These are phyloP conservation scores for Strigamia maritima DNA, from an alignment of 2,888 invertebrate genomes.

Conservation along the genomic window DNA sequence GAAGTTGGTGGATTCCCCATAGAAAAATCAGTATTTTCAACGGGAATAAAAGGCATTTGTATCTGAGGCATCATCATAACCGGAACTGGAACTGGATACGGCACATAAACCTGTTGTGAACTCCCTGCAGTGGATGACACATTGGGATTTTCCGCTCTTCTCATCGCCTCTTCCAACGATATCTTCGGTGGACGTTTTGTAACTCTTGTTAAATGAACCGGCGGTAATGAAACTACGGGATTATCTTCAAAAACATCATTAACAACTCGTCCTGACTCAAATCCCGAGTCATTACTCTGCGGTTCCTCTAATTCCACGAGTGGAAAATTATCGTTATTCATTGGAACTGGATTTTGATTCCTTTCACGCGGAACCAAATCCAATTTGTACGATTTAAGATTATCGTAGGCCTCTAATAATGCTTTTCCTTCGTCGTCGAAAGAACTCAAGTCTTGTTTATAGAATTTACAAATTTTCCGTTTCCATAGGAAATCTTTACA, in stretches of 20 bases:
- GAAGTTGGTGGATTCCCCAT: too few species aligned
- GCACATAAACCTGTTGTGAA: background rate
- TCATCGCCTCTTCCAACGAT: too few species aligned
- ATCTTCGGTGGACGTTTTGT: too few species aligned
- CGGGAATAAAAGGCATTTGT: background rate
- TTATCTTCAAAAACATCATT: too few species aligned
- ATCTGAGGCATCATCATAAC: background rate
- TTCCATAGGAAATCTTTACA: background rate
- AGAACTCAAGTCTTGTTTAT: background rate
- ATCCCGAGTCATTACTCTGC: background rate
- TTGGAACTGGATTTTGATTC: background rate
- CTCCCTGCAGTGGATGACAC: too few species aligned
- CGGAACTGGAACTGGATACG: background rate
- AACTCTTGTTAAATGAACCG: background rate
- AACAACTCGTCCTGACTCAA: background rate
- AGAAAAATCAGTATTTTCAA: background rate
- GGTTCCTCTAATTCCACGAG: background rate
- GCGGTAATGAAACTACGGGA: background rate
- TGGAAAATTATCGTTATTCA: background rate
- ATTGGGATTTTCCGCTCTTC: too few species aligned
- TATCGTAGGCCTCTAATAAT: background rate
- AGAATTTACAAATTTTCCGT: background rate
- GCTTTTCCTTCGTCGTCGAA: background rate
- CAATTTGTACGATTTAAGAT: background rate
- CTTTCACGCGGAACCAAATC: background rate